Evolutionary conservation across 2,888 invertebrate species (phyloP).

Genomic region (Pocota personata): DNA sequence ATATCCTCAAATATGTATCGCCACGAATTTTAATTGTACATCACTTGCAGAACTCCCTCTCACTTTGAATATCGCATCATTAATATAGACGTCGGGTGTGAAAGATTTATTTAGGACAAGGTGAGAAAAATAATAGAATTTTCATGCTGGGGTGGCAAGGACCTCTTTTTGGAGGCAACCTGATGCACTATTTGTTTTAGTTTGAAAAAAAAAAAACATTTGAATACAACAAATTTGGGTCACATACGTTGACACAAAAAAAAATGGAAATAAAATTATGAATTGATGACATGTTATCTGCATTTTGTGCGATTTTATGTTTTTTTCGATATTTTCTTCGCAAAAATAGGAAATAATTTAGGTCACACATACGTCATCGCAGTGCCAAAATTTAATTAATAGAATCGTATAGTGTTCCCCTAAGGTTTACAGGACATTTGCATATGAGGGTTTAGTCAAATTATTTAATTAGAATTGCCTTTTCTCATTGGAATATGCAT

Average conservation of each 20-base stretch:
- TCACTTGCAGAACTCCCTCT: background rate
- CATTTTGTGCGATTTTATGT: background rate
- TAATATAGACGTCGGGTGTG: background rate
- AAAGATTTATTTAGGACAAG: constrained; percentile 22
- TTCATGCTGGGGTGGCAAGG: constrained; percentile 1
- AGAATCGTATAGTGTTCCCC: constrained; percentile 2
- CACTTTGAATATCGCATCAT: background rate
- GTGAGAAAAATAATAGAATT: constrained; percentile 6
- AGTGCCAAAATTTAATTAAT: constrained; percentile 1
- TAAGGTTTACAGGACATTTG: background rate
- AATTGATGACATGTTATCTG: constrained; percentile 11
- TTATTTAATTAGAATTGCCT: constrained; percentile 11
- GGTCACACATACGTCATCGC: constrained; percentile 2
- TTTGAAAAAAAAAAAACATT: background rate
- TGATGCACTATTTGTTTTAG: constrained; percentile 18
- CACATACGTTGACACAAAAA: background rate
- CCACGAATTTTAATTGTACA: background rate
- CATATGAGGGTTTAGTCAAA: background rate
- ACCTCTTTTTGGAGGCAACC: background rate
- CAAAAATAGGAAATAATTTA: background rate
- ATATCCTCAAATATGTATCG: background rate
- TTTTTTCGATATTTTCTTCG: background rate
- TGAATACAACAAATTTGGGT: constrained; percentile 17
- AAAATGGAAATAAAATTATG: background rate
- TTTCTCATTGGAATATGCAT: background rate